Conservation (phyloP, 2,797 vertebrate genomes). For the Atherinosoma microstoma region DNA sequence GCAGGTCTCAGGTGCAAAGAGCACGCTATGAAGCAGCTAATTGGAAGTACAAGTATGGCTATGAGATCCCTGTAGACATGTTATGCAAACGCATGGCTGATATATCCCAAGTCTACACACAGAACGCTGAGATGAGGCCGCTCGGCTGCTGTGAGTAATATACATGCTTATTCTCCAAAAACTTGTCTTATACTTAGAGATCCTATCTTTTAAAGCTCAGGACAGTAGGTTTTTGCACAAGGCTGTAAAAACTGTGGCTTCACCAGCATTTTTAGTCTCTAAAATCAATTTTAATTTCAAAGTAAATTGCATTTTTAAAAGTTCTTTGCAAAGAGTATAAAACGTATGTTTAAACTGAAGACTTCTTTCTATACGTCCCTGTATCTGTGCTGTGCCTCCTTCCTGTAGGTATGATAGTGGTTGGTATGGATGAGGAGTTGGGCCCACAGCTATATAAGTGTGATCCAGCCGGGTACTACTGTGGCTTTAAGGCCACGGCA, state of each 20-base stretch:
- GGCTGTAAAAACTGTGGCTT: no score
- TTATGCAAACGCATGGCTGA: constrained; percentile 95
- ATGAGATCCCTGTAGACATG: constrained; percentile 97
- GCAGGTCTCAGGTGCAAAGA: constrained; percentile 94
- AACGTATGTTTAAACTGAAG: neutral
- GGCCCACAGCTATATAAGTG: constrained; percentile 96
- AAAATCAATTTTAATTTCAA: neutral
- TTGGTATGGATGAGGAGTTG: constrained; percentile 91
- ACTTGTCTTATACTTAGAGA: neutral
- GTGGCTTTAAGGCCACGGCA: constrained; percentile 95
- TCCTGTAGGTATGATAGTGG: constrained; percentile 91
- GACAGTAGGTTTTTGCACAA: no score
- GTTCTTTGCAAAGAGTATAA: neutral
- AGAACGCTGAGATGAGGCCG: constrained; percentile 97
- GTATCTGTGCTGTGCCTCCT: neutral
- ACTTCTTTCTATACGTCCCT: neutral
- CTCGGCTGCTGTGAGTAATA: constrained; percentile 93
- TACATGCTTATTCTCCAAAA: neutral
- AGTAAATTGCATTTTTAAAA: neutral
- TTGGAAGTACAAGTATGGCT: constrained; percentile 96
- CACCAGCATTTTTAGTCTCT: neutral
- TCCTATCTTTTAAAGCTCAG: neutral
- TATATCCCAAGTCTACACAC: constrained; percentile 96
- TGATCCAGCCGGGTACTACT: constrained; percentile 95
- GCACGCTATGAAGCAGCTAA: constrained; percentile 95